These are phyloP conservation scores for Enteromius treurensis DNA, from an alignment of 2,797 vertebrate genomes.

Conservation along the genomic window DNA sequence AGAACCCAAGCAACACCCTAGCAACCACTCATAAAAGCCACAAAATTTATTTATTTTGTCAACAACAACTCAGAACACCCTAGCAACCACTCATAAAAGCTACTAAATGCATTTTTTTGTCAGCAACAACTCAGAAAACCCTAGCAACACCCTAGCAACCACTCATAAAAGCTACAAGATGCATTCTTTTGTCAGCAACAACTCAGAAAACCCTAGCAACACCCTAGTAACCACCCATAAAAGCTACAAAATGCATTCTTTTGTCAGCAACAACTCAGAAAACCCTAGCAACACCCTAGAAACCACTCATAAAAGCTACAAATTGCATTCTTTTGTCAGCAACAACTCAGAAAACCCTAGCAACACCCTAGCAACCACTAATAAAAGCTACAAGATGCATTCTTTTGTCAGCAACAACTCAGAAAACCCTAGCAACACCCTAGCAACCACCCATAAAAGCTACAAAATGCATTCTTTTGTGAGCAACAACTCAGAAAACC, in stretches of 20 bases:
- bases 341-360: too few relatives aligned
- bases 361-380: background rate
- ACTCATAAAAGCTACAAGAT: background rate
- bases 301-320: background rate
- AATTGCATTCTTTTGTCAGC: too few relatives aligned
- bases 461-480: background rate
- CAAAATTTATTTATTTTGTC: too few relatives aligned
- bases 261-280: accelerated
- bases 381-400: too few relatives aligned
- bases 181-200: background rate
- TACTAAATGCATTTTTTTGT: background rate
- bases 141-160: background rate
- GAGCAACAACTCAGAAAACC: accelerated
- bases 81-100: background rate
- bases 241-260: background rate
- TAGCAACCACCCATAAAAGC: background rate
- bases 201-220: too few relatives aligned
- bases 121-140: background rate
- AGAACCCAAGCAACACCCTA: too few relatives aligned
- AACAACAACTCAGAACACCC: background rate
- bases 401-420: too few relatives aligned
- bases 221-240: background rate
- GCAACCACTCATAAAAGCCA: too few relatives aligned
- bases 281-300: background rate
- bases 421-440: too few relatives aligned